These are phyloP conservation scores for Cryptus armator DNA, from an alignment of 2,888 invertebrate species.

Conservation along the genomic window DNA sequence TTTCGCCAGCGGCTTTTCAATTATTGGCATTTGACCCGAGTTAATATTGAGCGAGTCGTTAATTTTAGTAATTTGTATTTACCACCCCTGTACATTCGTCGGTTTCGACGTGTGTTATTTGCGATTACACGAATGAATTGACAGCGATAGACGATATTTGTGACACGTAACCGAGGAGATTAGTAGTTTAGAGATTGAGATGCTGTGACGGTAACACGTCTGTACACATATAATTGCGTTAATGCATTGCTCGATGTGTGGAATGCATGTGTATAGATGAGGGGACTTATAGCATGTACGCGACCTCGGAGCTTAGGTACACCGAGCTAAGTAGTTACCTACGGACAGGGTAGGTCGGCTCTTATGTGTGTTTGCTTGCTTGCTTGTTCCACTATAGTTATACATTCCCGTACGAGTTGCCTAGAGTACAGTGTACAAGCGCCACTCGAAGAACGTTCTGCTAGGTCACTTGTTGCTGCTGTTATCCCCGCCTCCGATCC, in stretches of 20 bases:
- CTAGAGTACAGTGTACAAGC: conserved; percentile 31
- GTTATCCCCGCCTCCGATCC: conserved; percentile 54
- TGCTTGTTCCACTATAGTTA: conserved; percentile 56
- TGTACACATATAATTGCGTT: conserved; percentile 34
- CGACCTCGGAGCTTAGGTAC: conserved; percentile 33
- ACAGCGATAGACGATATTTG: background rate
- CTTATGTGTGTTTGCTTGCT: conserved; percentile 24
- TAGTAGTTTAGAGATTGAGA: conserved; percentile 29
- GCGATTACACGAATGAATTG: background rate
- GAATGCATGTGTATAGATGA: conserved; percentile 26
- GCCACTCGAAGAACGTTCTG: conserved; percentile 70
- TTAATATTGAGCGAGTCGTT: conserved; percentile 54
- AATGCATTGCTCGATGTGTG: conserved; percentile 40
- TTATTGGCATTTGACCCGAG: conserved; percentile 42
- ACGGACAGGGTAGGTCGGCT: conserved; percentile 53
- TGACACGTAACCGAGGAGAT: conserved; percentile 6
- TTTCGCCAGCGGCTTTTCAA: conserved; percentile 20
- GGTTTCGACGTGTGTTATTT: background rate
- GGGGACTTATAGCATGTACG: conserved; percentile 1
- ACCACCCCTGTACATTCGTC: background rate
- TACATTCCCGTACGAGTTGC: conserved; percentile 35
- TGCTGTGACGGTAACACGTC: conserved; percentile 4
- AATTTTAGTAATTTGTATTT: conserved; percentile 44
- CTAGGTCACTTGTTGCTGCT: conserved; percentile 74
- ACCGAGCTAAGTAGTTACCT: conserved; percentile 59